A percentile compares a stretch with the other conserved stretches of the same genome.
These are phyloP conservation scores for Cephus pygmeus DNA, from an alignment of 2,888 invertebrate genomes.

Conservation along the genomic window DNA sequence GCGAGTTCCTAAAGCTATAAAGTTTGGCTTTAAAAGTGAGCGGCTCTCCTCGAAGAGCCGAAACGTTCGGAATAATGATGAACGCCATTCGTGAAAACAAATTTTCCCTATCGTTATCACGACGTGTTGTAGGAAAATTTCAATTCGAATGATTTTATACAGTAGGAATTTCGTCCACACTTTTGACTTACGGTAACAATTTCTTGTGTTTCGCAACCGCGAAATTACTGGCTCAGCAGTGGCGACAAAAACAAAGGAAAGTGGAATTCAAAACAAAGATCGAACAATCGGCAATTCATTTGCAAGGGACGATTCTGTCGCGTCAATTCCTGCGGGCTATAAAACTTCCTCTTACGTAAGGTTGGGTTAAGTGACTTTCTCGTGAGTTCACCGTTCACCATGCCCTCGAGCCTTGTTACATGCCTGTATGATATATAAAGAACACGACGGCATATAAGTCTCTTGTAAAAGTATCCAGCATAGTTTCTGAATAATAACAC, in stretches of 20 bases:
- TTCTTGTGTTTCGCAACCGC: neutral
- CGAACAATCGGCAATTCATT: neutral
- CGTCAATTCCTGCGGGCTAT: neutral
- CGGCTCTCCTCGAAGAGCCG: neutral
- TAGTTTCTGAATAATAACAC: neutral
- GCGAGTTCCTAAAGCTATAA: neutral
- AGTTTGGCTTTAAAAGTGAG: neutral
- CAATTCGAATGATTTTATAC: neutral
- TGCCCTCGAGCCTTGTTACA: neutral
- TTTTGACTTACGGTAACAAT: neutral
- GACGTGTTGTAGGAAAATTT: neutral
- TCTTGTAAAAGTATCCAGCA: neutral
- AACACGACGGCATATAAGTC: neutral
- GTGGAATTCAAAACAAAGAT: neutral
- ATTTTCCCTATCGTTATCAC: neutral
- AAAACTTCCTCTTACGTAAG: slow-evolving; percentile 29
- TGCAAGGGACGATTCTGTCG: neutral
- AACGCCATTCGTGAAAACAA: neutral
- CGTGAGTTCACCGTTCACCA: slow-evolving; percentile 13
- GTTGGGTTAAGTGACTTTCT: slow-evolving; percentile 35
- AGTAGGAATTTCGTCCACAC: neutral
- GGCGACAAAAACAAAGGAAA: neutral
- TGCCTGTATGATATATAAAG: neutral
- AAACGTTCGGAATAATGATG: neutral
- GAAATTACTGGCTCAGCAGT: neutral